Evolutionary conservation across 2,888 invertebrate genomes (phyloP), one percentile per base, ranked within the genome.

Genomic region (Thecophora atra): DNA sequence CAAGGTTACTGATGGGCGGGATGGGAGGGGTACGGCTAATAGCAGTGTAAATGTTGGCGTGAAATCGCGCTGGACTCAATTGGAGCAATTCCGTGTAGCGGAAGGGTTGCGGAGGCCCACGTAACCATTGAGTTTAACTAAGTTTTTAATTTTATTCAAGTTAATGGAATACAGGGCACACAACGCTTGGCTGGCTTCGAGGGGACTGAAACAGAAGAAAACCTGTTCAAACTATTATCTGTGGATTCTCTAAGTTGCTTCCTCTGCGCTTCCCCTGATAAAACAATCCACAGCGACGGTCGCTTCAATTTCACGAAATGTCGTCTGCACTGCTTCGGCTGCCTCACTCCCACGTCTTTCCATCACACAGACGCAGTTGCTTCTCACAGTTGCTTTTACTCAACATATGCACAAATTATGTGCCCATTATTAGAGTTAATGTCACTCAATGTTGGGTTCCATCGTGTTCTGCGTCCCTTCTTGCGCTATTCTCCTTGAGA

Each of bases 361-460:
- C 37, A 37, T 11, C 68, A n/a, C 58, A 58, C 68, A 28, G 19
- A 42, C 30, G 37, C 68, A 44, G n/a, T n/a, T n/a, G n/a, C n/a
- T n/a, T n/a, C 56, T 21, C 24, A 44, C 56, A 8, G 24, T n/a
- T 21, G 37, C 44, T 26, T 6, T 13, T 19, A 56, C 19, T 13
- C 21, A 62, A 63, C 62, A 52, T 52, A 70, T 62, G 70, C 52
- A 51, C 56, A 63, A 47, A 70, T 70, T 70, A 70, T 63, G 30
- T 63, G 37, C 69, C 21, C 62, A 47, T 69, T 69, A 51, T 62
- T 62, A 21, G 63, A 63, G 51, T 70, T 42, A 70, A 52, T 70
- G 63, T 63, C 70, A 70, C 60, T 69, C 60, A 28, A 1, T 21
- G 37, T 37, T 37, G 6, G 11, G 37, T 37, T 37, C 11, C 21